Base-by-base conservation (phyloP, 2,797 vertebrate species). In the Helarctos malayanus region DNA sequence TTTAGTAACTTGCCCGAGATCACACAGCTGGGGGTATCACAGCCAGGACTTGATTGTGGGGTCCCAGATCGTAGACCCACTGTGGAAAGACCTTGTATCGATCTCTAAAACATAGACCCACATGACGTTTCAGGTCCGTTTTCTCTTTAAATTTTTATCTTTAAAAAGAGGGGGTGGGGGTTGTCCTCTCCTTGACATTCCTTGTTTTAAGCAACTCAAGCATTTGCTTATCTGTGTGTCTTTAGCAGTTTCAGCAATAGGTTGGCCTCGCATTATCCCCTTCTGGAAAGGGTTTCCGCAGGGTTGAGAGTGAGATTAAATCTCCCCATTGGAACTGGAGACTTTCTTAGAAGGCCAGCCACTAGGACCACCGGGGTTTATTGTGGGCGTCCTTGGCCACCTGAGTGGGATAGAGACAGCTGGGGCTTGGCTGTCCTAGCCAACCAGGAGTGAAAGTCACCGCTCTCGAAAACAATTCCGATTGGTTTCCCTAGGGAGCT, bases 191-290 rank as follows among this genome's bases (percentile, higher is more conserved):
- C 80, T 92, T 94, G 79, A 81, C 81, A 92, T 76, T 57, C 68
- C 54, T 57, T 4, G 38, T 73, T 97, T 85, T 84, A 59, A 95
- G 82, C 68, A 56, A 47, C 19, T 27, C 35, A 86, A 92, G 68
- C 52, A 3, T 92, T 91, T 75, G 82, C 88, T 95, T 93, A 90
- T 95, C 97, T 97, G 27, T 54, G 49, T 10, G 54, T 88, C 19
- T 19, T 75, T 45, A 87, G 94, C 79, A 54, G 0, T 71, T 91
- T 93, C 87, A 57, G 59, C 54, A 18, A 32, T 54, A 38, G 32
- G 56, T 85, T 59, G 32, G 29, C 57, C 92, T 91, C 69, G 56
- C 10, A 54, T 90, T 73, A 38, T 21, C 69, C 69, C 41, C 11
- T 91, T 75, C n/a, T 73, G 88, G 29, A 91, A 90, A 65, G 59